phyloP scores from a whole-genome alignment of 2,113 vertebrate species.

The Eurystomus gularis region DNA sequence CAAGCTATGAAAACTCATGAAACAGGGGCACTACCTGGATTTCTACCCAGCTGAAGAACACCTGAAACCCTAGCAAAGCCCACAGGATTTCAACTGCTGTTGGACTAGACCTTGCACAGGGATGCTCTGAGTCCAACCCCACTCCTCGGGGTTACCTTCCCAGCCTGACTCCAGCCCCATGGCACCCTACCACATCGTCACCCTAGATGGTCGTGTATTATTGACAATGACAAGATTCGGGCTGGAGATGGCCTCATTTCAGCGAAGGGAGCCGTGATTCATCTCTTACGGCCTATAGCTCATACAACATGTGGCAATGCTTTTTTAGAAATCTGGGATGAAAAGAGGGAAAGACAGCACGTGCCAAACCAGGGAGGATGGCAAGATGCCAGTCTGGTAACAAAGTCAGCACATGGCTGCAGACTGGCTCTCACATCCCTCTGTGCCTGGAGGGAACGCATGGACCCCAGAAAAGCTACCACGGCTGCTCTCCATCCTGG shows the following conservation, averaged over 20 bases:
- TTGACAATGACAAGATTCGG: neutral
- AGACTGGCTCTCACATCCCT: neutral
- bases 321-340: neutral
- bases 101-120: neutral
- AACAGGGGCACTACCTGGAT: neutral
- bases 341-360: neutral
- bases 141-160: neutral
- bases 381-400: neutral
- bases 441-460: neutral
- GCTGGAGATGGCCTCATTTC: neutral
- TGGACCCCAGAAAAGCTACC: neutral
- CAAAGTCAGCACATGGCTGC: neutral
- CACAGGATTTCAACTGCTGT: accelerated
- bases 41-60: neutral
- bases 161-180: neutral
- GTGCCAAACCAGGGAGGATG: neutral
- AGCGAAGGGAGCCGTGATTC: neutral
- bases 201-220: accelerated
- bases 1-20: neutral
- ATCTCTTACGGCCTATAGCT: neutral
- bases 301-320: neutral
- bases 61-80: neutral
- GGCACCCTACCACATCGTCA: accelerated
- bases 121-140: accelerated
- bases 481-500: accelerated